Evolutionary conservation across 2,113 vertebrate genomes (phyloP).

Genomic region (Dipodomys merriami): DNA sequence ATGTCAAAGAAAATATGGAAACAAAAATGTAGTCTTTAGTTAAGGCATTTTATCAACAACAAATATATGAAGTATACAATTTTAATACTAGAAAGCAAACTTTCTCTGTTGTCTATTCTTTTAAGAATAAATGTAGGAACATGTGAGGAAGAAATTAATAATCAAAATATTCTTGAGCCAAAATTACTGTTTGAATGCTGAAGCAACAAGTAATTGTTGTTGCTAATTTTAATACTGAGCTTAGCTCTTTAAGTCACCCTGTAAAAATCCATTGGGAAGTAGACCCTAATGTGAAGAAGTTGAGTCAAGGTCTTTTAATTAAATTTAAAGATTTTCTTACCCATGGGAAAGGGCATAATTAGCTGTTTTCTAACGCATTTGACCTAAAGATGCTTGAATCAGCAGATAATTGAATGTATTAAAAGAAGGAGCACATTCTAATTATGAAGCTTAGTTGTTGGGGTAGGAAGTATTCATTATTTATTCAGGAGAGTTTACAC

Average conservation of each 20-base stretch:
- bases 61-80: conserved; percentile 70
- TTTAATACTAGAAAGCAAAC: conserved; percentile 68
- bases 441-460: conserved; percentile 79
- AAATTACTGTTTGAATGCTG: conserved; percentile 61
- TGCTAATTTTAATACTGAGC: conserved; percentile 72
- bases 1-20: conserved; percentile 77
- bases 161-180: conserved; percentile 69
- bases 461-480: conserved; percentile 63
- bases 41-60: conserved; percentile 62
- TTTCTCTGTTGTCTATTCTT: conserved; percentile 70
- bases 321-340: conserved; percentile 87
- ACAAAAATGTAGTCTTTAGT: conserved; percentile 59
- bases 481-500: conserved; percentile 73
- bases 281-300: conserved; percentile 79
- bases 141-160: conserved; percentile 64
- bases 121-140: conserved; percentile 67
- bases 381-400: conserved; percentile 84
- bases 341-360: conserved; percentile 84
- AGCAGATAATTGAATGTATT: conserved; percentile 78
- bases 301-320: conserved; percentile 86
- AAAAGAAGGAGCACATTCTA: conserved; percentile 80
- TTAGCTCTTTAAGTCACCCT: conserved; percentile 68
- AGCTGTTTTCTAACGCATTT: conserved; percentile 85
- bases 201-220: conserved; percentile 63
- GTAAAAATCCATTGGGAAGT: conserved; percentile 73